Base-by-base conservation (phyloP, 2,888 invertebrate species). In the Eupithecia tripunctaria region DNA sequence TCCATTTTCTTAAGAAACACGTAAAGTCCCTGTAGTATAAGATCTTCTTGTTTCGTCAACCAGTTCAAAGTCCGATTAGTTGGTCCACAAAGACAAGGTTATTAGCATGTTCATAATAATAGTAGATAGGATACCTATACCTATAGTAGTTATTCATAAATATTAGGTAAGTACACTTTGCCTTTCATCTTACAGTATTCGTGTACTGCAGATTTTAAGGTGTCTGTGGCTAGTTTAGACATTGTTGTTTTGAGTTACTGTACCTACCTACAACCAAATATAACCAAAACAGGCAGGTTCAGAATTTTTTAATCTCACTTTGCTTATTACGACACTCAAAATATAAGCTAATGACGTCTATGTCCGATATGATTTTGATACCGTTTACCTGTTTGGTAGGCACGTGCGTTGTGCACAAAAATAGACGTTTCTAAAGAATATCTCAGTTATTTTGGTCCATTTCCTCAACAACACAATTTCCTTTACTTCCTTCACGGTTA, bases 401-500 rank as follows among this genome's bases (percentile, higher is more conserved):
- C 25, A 56, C 56, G 25, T 25, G 56, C 2, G 10, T 4, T 1
- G 10, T 4, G 21, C 21, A 12, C 25, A 25, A 56, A 56, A 56
- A 56, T 56, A 56, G 25, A 56, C 14, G 56, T 56, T 25, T 56
- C 56, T 14, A n/a, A 25, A 25, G 25, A 25, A 25, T 12, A 5
- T 25, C 25, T 12, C n/a, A 25, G 56, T 25, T 56, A 29, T 60
- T 29, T 60, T 60, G 29, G 60, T 29, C 27, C 29, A 60, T 29
- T 60, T 60, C 60, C 60, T 60, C 29, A 8, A 21, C 12, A 29
- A 29, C 29, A 29, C 4, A 36, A 38, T 38, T 64, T 47, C 66
- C 66, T 43, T 66, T 27, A 66, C 66, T 66, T 66, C 66, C 66
- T 66, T 47, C 66, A 47, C 36, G 25, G 38, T 36, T n/a, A 25